These are phyloP conservation scores for Eufriesea mexicana DNA, from an alignment of 1,140 invertebrate genomes.

Conservation along the genomic window DNA sequence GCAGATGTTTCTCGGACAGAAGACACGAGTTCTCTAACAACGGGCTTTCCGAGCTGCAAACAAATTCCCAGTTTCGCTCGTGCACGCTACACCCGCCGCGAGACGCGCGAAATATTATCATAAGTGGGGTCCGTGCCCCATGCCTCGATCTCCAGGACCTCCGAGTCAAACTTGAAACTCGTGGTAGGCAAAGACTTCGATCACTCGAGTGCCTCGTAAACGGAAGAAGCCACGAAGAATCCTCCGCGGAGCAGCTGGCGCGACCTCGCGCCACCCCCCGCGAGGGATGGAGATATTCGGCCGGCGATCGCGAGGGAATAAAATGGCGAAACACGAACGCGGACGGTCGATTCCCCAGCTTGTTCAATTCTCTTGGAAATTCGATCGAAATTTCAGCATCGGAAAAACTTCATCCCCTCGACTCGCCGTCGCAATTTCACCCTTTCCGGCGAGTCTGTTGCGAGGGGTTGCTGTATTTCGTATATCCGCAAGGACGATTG, in stretches of 20 bases:
- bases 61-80: conserved; percentile 51
- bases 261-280: too few species aligned
- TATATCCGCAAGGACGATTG: not conserved
- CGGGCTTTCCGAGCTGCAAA: conserved; percentile 33
- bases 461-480: conserved; percentile 25
- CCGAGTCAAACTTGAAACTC: too few species aligned
- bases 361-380: not conserved
- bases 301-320: not conserved
- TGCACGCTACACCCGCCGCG: conserved; percentile 62
- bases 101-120: conserved; percentile 65
- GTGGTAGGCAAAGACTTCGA: too few species aligned
- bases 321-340: not conserved
- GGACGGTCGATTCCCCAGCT: not conserved
- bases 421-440: not conserved
- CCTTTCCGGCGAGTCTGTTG: not conserved
- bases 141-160: too few species aligned
- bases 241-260: too few species aligned
- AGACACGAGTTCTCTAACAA: conserved; percentile 50
- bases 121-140: too few species aligned
- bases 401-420: not conserved
- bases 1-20: conserved; percentile 55
- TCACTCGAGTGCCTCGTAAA: too few species aligned
- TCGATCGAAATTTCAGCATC: not conserved
- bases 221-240: too few species aligned
- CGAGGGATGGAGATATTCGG: not conserved